Evolutionary conservation across 2,113 vertebrate species (phyloP).

Genomic region (Ariopsis seemanni): DNA sequence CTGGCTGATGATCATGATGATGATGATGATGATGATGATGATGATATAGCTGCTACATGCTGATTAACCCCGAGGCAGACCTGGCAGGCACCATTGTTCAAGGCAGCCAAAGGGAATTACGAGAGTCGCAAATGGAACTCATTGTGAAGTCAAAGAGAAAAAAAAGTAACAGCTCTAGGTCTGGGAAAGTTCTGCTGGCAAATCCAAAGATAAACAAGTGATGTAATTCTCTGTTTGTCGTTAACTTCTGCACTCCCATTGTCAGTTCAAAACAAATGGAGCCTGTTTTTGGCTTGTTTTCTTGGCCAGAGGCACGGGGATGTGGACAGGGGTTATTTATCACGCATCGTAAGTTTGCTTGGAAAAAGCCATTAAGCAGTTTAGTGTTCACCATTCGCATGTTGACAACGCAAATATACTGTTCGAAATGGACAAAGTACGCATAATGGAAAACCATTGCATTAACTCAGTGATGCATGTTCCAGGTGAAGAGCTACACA

Average conservation of each 20-base stretch:
- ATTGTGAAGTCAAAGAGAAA: not conserved
- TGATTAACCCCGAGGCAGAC: not conserved
- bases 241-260: not conserved
- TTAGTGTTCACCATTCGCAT: not conserved
- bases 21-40: conserved; percentile 7
- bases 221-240: conserved; percentile 30
- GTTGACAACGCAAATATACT: not conserved
- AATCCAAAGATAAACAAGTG: not conserved
- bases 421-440: not conserved
- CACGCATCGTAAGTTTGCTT: not conserved
- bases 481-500: not conserved
- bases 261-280: conserved; percentile 30
- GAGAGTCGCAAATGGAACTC: conserved; percentile 13
- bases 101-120: not conserved
- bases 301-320: conserved; percentile 4
- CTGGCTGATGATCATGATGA: not conserved
- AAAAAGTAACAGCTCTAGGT: not conserved
- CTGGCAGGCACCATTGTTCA: conserved; percentile 9
- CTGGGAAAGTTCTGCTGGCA: conserved; percentile 17
- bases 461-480: not conserved
- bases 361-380: conserved; percentile 14
- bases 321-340: conserved; percentile 23
- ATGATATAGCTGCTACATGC: conserved; percentile 15
- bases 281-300: not conserved
- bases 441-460: not conserved